These are phyloP conservation scores for Glyptemys insculpta DNA, from an alignment of 2,797 vertebrate species.

Conservation along the genomic window DNA sequence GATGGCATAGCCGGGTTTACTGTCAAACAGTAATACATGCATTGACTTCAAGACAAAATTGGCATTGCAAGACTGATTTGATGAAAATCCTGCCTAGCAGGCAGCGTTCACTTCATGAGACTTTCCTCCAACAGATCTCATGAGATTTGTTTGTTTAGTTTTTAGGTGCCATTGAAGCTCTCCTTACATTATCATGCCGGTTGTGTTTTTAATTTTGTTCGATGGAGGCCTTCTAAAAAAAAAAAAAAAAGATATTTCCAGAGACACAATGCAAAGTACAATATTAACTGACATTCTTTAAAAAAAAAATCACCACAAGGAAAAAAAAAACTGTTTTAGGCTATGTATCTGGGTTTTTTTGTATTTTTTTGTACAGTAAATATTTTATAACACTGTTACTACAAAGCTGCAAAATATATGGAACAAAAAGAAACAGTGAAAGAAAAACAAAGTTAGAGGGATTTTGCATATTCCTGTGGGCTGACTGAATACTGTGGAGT, in stretches of 20 bases:
- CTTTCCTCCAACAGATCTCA: slow-evolving; percentile 72
- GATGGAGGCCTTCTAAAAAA: slow-evolving; percentile 78
- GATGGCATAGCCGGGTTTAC: slow-evolving; percentile 82
- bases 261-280: slow-evolving; percentile 79
- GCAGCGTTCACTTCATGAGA: slow-evolving; percentile 79
- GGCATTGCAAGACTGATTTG: slow-evolving; percentile 78
- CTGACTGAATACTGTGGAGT: slow-evolving; percentile 74
- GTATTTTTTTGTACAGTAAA: slow-evolving; percentile 75
- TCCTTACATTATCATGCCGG: slow-evolving; percentile 81
- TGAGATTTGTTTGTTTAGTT: slow-evolving; percentile 67
- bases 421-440: slow-evolving; percentile 71
- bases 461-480: slow-evolving; percentile 81
- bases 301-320: slow-evolving; percentile 65
- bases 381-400: slow-evolving; percentile 78
- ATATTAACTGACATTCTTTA: slow-evolving; percentile 77
- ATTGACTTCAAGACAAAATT: slow-evolving; percentile 83
- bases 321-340: slow-evolving; percentile 75
- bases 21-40: slow-evolving; percentile 84
- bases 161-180: slow-evolving; percentile 86
- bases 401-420: slow-evolving; percentile 76
- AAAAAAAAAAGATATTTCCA: slow-evolving; percentile 76
- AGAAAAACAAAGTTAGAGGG: slow-evolving; percentile 75
- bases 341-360: slow-evolving; percentile 73
- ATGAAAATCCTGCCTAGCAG: slow-evolving; percentile 79
- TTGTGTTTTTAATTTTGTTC: slow-evolving; percentile 81